Evolutionary conservation across 2,797 vertebrate genomes (phyloP).

Genomic region (Tinamus major): DNA sequence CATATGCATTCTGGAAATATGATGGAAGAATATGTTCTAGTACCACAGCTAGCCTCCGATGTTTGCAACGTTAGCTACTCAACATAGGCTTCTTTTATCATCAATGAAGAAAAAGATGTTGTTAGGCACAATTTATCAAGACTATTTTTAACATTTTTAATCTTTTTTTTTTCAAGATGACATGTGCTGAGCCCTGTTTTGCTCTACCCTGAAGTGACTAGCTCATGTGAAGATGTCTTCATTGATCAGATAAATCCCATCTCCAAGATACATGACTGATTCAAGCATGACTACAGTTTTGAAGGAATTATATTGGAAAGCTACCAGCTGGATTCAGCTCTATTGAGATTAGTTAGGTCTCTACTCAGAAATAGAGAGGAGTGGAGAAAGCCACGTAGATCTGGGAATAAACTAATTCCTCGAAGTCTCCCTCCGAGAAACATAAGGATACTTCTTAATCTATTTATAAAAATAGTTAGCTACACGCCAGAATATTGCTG

Average conservation of each 20-base stretch:
- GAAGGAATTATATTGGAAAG: neutral
- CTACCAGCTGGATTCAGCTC: neutral
- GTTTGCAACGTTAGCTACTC: neutral
- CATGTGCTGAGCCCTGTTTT: neutral
- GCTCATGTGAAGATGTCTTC: neutral
- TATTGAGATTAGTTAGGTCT: neutral
- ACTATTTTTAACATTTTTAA: neutral
- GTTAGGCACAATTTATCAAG: neutral
- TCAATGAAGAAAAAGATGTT: neutral
- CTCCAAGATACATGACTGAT: neutral
- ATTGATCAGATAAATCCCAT: neutral
- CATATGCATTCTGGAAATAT: neutral
- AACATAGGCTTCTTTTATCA: neutral
- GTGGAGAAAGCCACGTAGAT: neutral
- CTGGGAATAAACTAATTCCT: neutral
- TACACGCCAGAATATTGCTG: neutral
- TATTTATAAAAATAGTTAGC: neutral
- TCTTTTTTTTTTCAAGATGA: neutral
- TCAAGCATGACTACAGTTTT: neutral
- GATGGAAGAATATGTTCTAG: neutral
- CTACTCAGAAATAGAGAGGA: neutral
- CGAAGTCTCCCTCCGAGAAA: neutral
- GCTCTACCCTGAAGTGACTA: neutral
- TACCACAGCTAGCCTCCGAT: neutral
- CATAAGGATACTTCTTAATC: neutral